A percentile compares a stretch with the other conserved stretches of the same genome.
These are phyloP conservation scores for Cygnus olor DNA, from an alignment of 2,797 vertebrate genomes.

Conservation along the genomic window DNA sequence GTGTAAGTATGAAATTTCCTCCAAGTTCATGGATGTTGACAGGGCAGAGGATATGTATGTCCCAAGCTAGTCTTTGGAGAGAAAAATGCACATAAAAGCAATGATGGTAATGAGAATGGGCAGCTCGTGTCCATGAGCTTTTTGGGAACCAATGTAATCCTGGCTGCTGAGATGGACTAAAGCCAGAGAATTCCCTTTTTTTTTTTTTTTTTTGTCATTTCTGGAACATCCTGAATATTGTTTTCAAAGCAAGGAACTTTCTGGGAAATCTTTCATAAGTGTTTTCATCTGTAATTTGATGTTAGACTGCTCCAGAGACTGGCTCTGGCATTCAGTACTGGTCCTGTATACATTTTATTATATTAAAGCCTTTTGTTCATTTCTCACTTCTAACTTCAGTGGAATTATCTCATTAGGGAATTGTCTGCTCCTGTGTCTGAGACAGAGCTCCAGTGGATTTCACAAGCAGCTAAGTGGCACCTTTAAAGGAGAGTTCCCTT, in stretches of 20 bases:
- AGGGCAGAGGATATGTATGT: neutral
- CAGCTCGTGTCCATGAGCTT: conserved; percentile 7
- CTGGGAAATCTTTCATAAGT: neutral
- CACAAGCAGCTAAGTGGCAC: neutral
- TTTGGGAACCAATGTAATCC: conserved; percentile 17
- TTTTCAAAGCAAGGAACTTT: conserved; percentile 18
- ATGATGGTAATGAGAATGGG: conserved; percentile 10
- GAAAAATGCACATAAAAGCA: neutral
- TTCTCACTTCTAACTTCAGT: neutral
- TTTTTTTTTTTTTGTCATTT: neutral
- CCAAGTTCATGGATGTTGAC: neutral
- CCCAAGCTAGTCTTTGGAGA: neutral
- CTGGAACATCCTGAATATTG: neutral
- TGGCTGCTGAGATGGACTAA: conserved; percentile 12
- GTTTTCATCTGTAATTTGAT: neutral
- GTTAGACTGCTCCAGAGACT: neutral
- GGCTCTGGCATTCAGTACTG: neutral
- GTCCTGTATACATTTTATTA: neutral
- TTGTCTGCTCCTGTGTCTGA: neutral
- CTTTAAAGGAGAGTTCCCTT: neutral
- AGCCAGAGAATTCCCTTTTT: neutral
- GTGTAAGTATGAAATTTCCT: neutral
- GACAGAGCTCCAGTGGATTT: neutral
- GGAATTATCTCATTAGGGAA: neutral
- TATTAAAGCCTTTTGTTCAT: neutral